A percentile compares a stretch with the other conserved stretches of the same genome.
These are phyloP conservation scores for Parauchenoglanis punctatus DNA, from an alignment of 2,797 vertebrate genomes.

Conservation along the genomic window DNA sequence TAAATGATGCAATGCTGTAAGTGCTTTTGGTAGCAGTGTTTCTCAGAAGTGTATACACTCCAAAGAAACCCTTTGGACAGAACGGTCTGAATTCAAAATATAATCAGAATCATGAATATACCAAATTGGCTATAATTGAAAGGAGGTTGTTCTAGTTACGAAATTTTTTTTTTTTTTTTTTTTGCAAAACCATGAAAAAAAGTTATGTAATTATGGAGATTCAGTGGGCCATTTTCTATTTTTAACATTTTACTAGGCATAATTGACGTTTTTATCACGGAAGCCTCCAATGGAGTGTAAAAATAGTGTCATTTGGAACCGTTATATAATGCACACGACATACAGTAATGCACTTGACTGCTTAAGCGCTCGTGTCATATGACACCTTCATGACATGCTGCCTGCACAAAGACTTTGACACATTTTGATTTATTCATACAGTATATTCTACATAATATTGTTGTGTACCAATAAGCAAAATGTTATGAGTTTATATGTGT, in stretches of 20 bases:
- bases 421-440: background rate
- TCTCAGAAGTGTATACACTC: background rate
- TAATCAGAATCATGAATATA: conserved; percentile 10
- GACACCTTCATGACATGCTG: background rate
- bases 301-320: background rate
- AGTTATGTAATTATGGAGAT: background rate
- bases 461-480: background rate
- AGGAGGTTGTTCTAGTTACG: background rate
- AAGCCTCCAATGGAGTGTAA: background rate
- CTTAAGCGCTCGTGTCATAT: background rate
- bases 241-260: background rate
- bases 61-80: conserved; percentile 10
- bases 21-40: background rate
- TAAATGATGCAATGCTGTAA: conserved; percentile 16
- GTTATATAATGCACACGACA: background rate
- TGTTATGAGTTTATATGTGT: background rate
- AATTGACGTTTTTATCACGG: background rate
- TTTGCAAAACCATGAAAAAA: background rate
- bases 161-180: too few species aligned
- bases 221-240: background rate
- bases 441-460: background rate
- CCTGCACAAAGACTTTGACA: background rate
- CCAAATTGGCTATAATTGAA: background rate
- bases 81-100: background rate
- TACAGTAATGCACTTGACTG: background rate